Evolutionary conservation across 2,113 vertebrate genomes (phyloP), one percentile per base, ranked within the genome.

Genomic region (Dolichotis patagonum): DNA sequence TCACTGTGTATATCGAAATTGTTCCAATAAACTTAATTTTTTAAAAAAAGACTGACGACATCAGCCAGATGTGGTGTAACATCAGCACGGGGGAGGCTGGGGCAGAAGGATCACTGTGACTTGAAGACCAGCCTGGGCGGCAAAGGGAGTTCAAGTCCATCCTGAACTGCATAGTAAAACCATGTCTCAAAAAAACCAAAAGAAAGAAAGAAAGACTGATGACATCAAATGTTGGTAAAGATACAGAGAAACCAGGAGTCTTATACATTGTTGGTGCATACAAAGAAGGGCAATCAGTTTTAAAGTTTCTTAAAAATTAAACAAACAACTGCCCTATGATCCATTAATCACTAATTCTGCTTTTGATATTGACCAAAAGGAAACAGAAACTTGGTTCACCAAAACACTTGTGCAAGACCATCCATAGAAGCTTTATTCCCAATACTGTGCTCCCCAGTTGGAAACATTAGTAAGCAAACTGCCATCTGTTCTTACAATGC

Each of bases 391-490:
- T 63, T 43, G 84, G 5, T 22, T 80, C 22, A 88, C 32, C 85
- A 46, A 77, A 43, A 32, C 17, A 46, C 30, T 65, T 92, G 17
- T 28, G 54, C 16, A 85, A 41, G 19, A 96, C 84, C 81, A 26
- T 88, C 83, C 69, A 49, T 35, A 87, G 89, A 56, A 71, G 46
- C 2, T 78, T 91, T 65, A 46, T 62, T 82, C 28, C 8, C 65
- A 81, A 75, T 49, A 62, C 62, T 69, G 67, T n/a, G 56, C 30
- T 46, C 26, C 69, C 71, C 30, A 85, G 71, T 0, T 86, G 83
- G 93, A 91, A 88, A 78, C 38, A n/a, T 43, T 89, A 84, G 52
- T 60, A 54, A 87, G 35, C 6, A 75, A 90, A 92, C 9, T 58
- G 7, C 30, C 35, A 32, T n/a, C 38, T 38, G 62, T 67, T 85